Base-by-base conservation (phyloP, 1,140 invertebrate species). In the Periplaneta americana region DNA sequence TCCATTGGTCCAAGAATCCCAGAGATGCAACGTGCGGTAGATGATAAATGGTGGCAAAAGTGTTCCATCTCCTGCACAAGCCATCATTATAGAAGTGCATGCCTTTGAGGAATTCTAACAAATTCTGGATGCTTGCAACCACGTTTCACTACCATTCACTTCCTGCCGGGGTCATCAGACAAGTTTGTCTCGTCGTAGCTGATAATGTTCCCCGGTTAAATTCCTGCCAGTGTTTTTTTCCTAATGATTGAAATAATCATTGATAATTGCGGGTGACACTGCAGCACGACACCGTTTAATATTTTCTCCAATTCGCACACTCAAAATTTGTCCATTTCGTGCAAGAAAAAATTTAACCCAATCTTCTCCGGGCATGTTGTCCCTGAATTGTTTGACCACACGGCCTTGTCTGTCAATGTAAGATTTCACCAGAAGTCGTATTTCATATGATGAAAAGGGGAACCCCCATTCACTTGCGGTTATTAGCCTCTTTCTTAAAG, bases 111-210 rank as follows among this genome's bases (percentile, higher is more conserved):
- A 80, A 35, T 88, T n/a, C 85, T 80, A 36, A 85, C 82, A 2
- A 83, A 66, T 82, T 87, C 86, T 31, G 86, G 84, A 84, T 88
- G 86, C 83, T 88, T 87, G 17, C 74, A 80, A 33, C 85, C 86
- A 78, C 85, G 83, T 84, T 80, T 84, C 22, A 85, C 77, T 48
- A 87, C 75, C 74, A 85, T 80, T 82, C 84, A 86, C 34, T 75
- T 81, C 48, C 82, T 83, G 6, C 86, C 85, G 15, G 86, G 85
- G 66, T 86, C 85, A 79, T 85, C 85, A n/a, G n/a, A 4, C 6
- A 88, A 78, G 81, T 87, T 87, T 80, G 87, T 87, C 74, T 87
- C 86, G 79, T 87, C 86, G 80, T 87, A 88, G 82, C 88, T 88
- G 8, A 87, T 80, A 31, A 89, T 86, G 80, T 86, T 85, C 28